Base-by-base conservation (phyloP, 1,140 invertebrate species). In the Armadillidium nasatum region DNA sequence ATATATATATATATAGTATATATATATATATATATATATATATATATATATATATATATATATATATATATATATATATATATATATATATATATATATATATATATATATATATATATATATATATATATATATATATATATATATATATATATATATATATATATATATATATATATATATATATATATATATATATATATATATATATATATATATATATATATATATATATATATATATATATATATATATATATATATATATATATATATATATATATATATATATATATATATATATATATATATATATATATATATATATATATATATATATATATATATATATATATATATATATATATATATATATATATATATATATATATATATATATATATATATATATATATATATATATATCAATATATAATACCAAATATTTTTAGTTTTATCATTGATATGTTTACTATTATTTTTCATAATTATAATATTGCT, bases 21-120 rank as follows among this genome's bases (percentile, higher is more conserved):
- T 33, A 33, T 33, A 33, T 33, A 33, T 33, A 6, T 33, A 33
- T 33, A 33, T 33, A 33, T 3, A 33, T 33, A 33, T 33, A 33
- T 19, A 19, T 60, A 60, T 60, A 60, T 60, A 60, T 13, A 60
- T 60, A 13, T 60, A 60, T 60, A 60, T 60, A 60, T 60, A 60
- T 60, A 60, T 60, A 19, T 60, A 19, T 60, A 60, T 60, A 60
- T 60, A 60, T 60, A 60, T 60, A 50, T 60, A 60, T 60, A 60
- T 60, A 60, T 60, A 60, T 60, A 60, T 60, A 60, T 60, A 60
- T 60, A 60, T 60, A 60, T 60, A 60, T 60, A 60, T 60, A 60
- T 60, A 60, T 33, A 60, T 60, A 60, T 60, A 60, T 60, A 60
- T 60, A 60, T 60, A 60, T 60, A 60, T 60, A 60, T 60, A 60